Base-by-base conservation (phyloP, 2,888 invertebrate species). In the Colostygia pectinataria region DNA sequence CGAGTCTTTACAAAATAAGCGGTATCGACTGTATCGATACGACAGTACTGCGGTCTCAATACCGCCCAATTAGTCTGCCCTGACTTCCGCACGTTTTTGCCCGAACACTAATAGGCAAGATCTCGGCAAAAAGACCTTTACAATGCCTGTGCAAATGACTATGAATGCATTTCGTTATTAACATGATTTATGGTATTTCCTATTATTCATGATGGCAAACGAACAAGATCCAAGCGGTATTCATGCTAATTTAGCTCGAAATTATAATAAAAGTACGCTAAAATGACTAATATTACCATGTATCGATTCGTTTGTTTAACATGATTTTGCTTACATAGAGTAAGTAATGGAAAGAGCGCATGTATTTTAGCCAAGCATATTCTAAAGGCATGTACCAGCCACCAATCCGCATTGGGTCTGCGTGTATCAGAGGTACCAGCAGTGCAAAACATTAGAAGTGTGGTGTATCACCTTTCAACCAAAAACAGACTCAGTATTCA, bases 31-130 rank as follows among this genome's bases (percentile, higher is more conserved):
- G 66, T 66, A 74, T 74, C 74, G 75, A 74, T 74, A 66, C 69
- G 68, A 69, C 65, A 63, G 65, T 61, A 65, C 54, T 74, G 77
- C 68, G 76, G 80, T 79, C 80, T 84, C 83, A 85, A 83, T 85
- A 79, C 79, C 66, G 74, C 71, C 85, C 85, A 86, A 85, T 86
- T 86, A 86, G 85, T 80, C 77, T 65, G 69, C 63, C 61, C 76
- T 76, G 79, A 83, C 83, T 85, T 85, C 85, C 83, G 85, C 85
- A 85, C 86, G 86, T 81, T 83, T 85, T 83, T 83, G 82, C 82
- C 74, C 77, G 67, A 70, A 75, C 82, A 73, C 83, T 83, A 85
- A 83, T 83, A 82, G 83, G 83, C 83, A 77, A 79, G 80, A 77
- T 80, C 77, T 76, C 70, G 63, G 58, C 59, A 66, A 59, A 55